Evolutionary conservation across 2,888 invertebrate genomes (phyloP), one percentile per base, ranked within the genome.

Genomic region (Pomacea canaliculata): DNA sequence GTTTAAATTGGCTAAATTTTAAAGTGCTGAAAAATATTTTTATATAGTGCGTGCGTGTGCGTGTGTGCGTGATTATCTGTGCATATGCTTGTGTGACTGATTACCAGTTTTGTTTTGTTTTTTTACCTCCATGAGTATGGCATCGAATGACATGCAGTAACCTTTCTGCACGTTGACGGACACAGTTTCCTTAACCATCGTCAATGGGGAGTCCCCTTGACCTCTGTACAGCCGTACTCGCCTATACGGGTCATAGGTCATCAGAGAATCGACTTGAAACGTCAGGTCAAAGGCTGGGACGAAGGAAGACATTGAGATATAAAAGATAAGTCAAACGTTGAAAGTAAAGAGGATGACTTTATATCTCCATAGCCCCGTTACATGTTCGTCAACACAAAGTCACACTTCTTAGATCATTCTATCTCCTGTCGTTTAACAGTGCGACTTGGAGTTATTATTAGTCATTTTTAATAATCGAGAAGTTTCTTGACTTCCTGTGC

Each of bases 171-270:
- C 12, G 18, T 27, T 37, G 12, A 37, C 18, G 27, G 19, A 67
- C 67, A 67, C 12, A 12, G 65, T 27, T 13, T 56, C 16, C 12
- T 13, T 16, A 16, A 56, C 18, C n/a, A 18, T 16, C 18, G 70
- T 70, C 10, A 12, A 8, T 60, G 71, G 7, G 62, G 48, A 19
- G 7, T 48, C n/a, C 1, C 8, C 37, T 23, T 9, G 3, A 23
- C n/a, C 12, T n/a, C 23, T 49, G n/a, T 56, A 72, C 65, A 66
- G 72, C 16, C 66, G 72, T 3, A 66, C 49, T 13, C 72, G 65
- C 49, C 46, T 46, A 7, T 48, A 27, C 16, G 8, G 23, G 23
- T 66, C 72, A n/a, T 18, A 12, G 66, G 16, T 73, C 46, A 73
- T 23, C 37, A 56, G 66, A 18, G 59, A 18, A 51, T 73, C 72